These are phyloP conservation scores for Mantis religiosa DNA, from an alignment of 2,888 invertebrate species.

Conservation along the genomic window DNA sequence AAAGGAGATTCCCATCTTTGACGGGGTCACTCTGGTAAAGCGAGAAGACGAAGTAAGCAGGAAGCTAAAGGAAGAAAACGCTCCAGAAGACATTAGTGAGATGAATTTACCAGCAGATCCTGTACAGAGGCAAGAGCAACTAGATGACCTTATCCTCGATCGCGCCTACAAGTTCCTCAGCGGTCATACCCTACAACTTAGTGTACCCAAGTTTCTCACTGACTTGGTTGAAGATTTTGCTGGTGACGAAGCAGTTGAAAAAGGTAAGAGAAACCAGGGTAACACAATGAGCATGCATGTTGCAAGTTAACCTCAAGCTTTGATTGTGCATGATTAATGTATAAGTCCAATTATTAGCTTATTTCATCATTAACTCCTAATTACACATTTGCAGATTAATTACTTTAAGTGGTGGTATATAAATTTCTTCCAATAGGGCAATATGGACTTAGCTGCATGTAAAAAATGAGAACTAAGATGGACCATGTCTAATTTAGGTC, in stretches of 20 bases:
- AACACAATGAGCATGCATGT: neutral
- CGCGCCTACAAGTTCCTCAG: slow-evolving; percentile 35
- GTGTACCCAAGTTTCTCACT: slow-evolving; percentile 20
- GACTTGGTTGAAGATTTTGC: neutral
- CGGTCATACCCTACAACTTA: slow-evolving; percentile 35
- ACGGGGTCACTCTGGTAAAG: slow-evolving; percentile 21
- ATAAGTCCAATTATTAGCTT: no score
- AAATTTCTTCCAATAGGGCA: no score
- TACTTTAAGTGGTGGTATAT: no score
- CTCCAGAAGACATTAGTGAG: slow-evolving; percentile 19
- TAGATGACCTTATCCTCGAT: slow-evolving; percentile 37
- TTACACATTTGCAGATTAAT: no score
- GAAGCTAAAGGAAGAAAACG: neutral
- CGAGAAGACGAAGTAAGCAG: neutral
- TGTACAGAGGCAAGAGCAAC: slow-evolving; percentile 32
- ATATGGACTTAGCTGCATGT: no score
- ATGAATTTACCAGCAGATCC: slow-evolving; percentile 33
- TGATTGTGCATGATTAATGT: no score
- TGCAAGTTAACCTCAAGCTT: neutral
- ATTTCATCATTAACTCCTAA: no score
- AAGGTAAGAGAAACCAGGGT: neutral
- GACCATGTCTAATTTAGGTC: no score
- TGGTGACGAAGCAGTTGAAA: neutral
- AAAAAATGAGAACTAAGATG: no score
- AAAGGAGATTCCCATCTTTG: slow-evolving; percentile 15